phyloP scores from a whole-genome alignment of 1,140 invertebrate genomes.

The Hypothenemus hampei region DNA sequence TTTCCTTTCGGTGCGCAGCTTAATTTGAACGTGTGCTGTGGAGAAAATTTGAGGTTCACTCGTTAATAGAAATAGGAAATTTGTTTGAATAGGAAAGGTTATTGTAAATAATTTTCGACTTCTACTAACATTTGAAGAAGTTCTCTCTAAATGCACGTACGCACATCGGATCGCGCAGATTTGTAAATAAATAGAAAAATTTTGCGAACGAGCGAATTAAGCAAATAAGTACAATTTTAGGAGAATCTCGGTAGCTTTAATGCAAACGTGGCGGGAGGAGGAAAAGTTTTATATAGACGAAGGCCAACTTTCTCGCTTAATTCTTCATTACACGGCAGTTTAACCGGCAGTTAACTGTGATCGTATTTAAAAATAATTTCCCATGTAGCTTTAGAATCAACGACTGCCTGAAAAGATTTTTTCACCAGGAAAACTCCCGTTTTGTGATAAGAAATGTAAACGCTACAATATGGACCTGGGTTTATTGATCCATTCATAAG shows the following conservation, averaged over 20 bases:
- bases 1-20: too few relatives aligned
- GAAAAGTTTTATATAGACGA: too few relatives aligned
- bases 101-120: too few relatives aligned
- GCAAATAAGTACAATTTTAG: constrained; percentile 41
- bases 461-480: constrained; percentile 8
- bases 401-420: constrained; percentile 15
- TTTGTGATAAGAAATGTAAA: constrained; percentile 24
- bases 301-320: too few relatives aligned
- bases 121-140: too few relatives aligned
- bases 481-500: constrained; percentile 12
- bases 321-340: too few relatives aligned
- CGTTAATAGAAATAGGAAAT: too few relatives aligned
- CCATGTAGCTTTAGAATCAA: background rate
- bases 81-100: too few relatives aligned
- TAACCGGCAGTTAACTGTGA: too few relatives aligned
- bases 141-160: too few relatives aligned
- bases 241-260: constrained; percentile 33
- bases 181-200: constrained; percentile 38
- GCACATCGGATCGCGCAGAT: constrained; percentile 37
- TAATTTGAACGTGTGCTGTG: too few relatives aligned
- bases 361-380: constrained; percentile 6
- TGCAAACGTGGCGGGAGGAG: constrained; percentile 21
- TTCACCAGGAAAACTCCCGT: constrained; percentile 14
- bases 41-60: too few relatives aligned
- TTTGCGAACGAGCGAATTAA: constrained; percentile 34